A percentile compares a stretch with the other conserved stretches of the same genome.
phyloP scores from a whole-genome alignment of 2,797 vertebrate species.

The Chelmon rostratus region DNA sequence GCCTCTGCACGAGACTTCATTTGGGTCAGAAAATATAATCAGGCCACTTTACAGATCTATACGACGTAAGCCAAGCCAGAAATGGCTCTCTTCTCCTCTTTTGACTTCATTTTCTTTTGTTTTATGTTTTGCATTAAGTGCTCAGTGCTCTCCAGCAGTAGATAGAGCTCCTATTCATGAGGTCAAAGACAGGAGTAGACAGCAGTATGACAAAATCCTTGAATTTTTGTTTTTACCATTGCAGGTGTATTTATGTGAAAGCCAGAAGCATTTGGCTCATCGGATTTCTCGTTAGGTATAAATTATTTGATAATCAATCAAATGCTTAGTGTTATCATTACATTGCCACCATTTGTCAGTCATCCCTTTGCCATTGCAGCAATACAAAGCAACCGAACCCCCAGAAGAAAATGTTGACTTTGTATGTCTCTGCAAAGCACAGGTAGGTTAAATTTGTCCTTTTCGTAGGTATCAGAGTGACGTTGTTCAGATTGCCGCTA shows the following conservation, averaged over 20 bases:
- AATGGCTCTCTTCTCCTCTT: neutral
- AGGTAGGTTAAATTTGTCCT: no score
- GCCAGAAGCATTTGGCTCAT: neutral
- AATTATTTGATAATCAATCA: neutral
- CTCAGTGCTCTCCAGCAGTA: neutral
- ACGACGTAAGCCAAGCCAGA: slow-evolving; percentile 17
- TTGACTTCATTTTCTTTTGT: slow-evolving; percentile 5
- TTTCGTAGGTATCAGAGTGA: no score
- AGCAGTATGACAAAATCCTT: neutral
- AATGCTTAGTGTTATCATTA: neutral
- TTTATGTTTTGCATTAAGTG: slow-evolving; percentile 1
- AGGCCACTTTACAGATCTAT: slow-evolving; percentile 9
- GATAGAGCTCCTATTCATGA: slow-evolving; percentile 3
- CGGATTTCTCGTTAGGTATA: neutral
- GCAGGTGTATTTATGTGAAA: neutral
- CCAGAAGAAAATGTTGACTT: no score
- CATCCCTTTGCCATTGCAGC: neutral
- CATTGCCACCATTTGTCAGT: neutral
- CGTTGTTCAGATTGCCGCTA: no score
- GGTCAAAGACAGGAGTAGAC: neutral
- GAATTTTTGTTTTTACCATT: neutral
- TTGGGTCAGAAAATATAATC: slow-evolving; percentile 29
- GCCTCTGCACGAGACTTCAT: slow-evolving; percentile 19
- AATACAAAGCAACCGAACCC: no score
- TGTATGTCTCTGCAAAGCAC: no score